Evolutionary conservation across 2,888 invertebrate genomes (phyloP), one percentile per base, ranked within the genome.

Genomic region (Drosophila histrio): DNA sequence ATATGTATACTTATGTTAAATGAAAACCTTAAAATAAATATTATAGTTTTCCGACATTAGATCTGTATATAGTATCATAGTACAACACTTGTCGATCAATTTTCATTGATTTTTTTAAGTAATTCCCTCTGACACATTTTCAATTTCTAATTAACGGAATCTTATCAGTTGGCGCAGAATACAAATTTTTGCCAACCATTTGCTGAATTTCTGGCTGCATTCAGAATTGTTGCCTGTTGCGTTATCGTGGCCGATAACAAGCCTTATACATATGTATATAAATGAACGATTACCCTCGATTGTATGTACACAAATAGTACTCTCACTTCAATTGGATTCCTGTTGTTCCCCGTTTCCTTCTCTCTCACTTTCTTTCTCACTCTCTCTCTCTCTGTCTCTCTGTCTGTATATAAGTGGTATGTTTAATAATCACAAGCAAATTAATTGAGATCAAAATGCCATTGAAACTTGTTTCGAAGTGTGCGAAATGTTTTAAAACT

Each of bases 211-310:
- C 4, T 30, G 19, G 26, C 21, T 61, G 60, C 72, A 60, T 53
- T 64, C 28, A 38, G 38, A 30, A 38, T 26, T 56, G 38, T 58
- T 34, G 75, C 50, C 44, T 41, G 56, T 49, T 47, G 73, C 26
- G 47, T 76, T 73, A 76, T 76, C 72, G 11, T 21, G 8, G 24
- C 19, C 66, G 73, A 73, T 73, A 73, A 66, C 58, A 52, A 22
- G 19, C 39, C 26, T n/a, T 50, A 50, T 63, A 59, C 50, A 69
- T 68, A 17, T 36, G 30, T 26, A 13, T 30, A 28, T 43, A 15
- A 19, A 15, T 58, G 24, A 49, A 54, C 47, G 70, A 75, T 69
- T 72, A 71, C 53, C 50, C 50, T n/a, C 28, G 47, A 59, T 59
- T 68, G 38, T 63, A 22, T 44, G 15, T 34, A 30, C 30, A 36